Percentiles rank a stretch among this genome's conserved stretches.
phyloP scores from a whole-genome alignment of 2,797 vertebrate genomes.

The Aldrovandia affinis region DNA sequence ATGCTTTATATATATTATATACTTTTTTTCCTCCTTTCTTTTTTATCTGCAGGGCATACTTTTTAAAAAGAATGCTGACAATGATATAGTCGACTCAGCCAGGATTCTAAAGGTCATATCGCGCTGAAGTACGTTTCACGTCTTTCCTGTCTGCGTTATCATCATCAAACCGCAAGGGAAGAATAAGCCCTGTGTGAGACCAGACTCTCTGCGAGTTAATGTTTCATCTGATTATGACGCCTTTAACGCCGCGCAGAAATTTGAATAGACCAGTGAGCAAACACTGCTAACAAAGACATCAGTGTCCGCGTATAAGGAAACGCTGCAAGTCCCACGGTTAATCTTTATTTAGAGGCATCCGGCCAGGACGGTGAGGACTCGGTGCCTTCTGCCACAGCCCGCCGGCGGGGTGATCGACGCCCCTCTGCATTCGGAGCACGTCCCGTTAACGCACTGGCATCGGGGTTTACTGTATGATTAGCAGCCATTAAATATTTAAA shows the following conservation, averaged over 20 bases:
- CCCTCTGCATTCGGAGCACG: neutral
- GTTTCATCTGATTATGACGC: neutral
- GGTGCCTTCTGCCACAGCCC: neutral
- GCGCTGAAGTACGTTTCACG: neutral
- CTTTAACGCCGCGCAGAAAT: neutral
- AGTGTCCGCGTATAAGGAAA: neutral
- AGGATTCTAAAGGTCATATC: slow-evolving; percentile 24
- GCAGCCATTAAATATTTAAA: slow-evolving; percentile 36
- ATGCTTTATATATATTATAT: neutral
- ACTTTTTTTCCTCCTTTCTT: neutral
- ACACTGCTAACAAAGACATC: neutral
- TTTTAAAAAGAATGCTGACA: slow-evolving; percentile 7
- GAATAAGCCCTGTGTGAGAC: neutral
- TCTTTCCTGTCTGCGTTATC: slow-evolving; percentile 20
- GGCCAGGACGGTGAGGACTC: neutral
- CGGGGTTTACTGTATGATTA: slow-evolving; percentile 22
- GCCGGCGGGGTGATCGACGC: neutral
- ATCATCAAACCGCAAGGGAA: slow-evolving; percentile 12
- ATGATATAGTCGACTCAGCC: neutral
- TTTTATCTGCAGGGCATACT: neutral
- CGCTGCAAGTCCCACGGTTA: neutral
- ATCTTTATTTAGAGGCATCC: neutral
- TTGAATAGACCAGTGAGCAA: neutral
- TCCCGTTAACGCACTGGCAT: neutral
- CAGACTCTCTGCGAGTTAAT: neutral